Evolutionary conservation across 2,888 invertebrate species (phyloP).

Genomic region (Agonopterix alstromeriana): DNA sequence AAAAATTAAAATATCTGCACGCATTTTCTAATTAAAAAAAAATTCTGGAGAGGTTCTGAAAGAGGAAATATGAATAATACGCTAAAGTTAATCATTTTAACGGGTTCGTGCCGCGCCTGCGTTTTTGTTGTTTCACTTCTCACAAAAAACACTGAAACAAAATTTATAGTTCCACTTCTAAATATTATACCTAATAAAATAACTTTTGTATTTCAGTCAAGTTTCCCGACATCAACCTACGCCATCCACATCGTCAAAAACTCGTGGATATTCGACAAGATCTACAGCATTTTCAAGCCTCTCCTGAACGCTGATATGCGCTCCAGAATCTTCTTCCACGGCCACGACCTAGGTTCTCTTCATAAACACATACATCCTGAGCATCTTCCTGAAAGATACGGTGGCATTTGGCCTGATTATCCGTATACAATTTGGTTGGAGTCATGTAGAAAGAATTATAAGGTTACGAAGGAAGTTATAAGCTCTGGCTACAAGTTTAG

Average conservation of each 20-base stretch:
- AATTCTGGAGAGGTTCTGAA: no score
- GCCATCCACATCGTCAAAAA: constrained; percentile 88
- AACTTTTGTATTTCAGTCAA: constrained; percentile 64
- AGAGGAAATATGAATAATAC: no score
- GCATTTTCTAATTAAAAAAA: no score
- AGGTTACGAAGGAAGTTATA: constrained; percentile 79
- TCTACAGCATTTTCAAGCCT: constrained; percentile 87
- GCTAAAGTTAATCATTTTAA: no score
- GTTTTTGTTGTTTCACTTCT: no score
- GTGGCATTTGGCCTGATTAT: constrained; percentile 82
- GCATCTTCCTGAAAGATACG: constrained; percentile 83
- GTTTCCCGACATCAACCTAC: constrained; percentile 83
- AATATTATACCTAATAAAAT: background rate
- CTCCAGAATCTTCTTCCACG: constrained; percentile 82
- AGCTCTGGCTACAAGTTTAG: constrained; percentile 79
- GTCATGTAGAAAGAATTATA: constrained; percentile 72
- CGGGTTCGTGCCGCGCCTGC: no score
- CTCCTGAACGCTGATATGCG: constrained; percentile 82
- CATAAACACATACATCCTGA: constrained; percentile 84
- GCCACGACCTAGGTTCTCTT: constrained; percentile 82
- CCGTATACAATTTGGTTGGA: constrained; percentile 86
- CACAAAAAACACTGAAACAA: background rate
- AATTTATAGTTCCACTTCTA: background rate
- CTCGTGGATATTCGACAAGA: constrained; percentile 88
- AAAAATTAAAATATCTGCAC: no score